Conservation (phyloP, 2,888 invertebrate genomes). For the Drosophila picticornis region DNA sequence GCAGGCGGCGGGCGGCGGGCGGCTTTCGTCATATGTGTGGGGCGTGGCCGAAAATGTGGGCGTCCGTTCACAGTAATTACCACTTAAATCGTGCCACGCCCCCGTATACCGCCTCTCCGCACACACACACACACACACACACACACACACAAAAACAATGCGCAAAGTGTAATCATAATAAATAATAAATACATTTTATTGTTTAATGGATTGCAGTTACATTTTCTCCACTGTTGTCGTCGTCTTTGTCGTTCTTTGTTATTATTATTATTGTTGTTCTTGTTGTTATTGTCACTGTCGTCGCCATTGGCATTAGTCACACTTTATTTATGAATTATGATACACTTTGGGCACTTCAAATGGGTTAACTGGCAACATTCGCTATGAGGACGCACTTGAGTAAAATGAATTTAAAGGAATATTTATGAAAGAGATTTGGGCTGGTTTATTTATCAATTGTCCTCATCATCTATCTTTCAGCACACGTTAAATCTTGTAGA, state of each 20-base stretch:
- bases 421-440: background rate
- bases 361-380: conserved; percentile 38
- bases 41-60: conserved; percentile 49
- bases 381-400: conserved; percentile 13
- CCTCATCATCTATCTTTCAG: background rate
- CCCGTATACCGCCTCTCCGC: background rate
- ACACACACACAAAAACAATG: conserved; percentile 46
- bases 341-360: conserved; percentile 58
- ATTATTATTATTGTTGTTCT: conserved; percentile 4
- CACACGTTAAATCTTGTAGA: background rate
- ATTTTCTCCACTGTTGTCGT: conserved; percentile 51
- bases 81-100: conserved; percentile 68
- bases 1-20: conserved; percentile 29
- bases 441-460: background rate
- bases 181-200: conserved; percentile 82
- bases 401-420: background rate
- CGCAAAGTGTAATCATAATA: conserved; percentile 78
- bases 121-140: conserved; percentile 6
- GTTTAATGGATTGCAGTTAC: conserved; percentile 81
- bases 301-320: conserved; percentile 77
- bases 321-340: conserved; percentile 80
- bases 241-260: conserved; percentile 12
- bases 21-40: conserved; percentile 44
- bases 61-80: conserved; percentile 69
- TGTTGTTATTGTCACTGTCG: conserved; percentile 40